These are phyloP conservation scores for Capra hircus DNA, from an alignment of 2,113 vertebrate genomes.

Conservation along the genomic window DNA sequence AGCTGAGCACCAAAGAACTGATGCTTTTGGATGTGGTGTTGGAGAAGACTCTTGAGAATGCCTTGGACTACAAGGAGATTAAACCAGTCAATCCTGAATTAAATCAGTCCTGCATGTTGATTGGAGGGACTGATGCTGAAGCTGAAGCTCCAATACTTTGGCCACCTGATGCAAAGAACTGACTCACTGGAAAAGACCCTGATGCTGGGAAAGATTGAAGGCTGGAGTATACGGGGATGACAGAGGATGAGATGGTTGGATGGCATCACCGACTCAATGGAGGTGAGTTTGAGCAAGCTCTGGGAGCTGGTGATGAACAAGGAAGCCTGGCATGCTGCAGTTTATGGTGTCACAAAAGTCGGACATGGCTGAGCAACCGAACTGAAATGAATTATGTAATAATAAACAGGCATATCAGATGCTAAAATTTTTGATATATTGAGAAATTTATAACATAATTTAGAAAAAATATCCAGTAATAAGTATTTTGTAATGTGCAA, in stretches of 20 bases:
- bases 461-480: background rate
- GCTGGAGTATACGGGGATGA: background rate
- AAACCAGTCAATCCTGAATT: background rate
- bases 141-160: background rate
- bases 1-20: background rate
- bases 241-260: background rate
- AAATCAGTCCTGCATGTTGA: background rate
- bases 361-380: fast-evolving
- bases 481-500: background rate
- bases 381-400: background rate
- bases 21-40: background rate
- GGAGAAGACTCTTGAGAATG: background rate
- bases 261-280: background rate
- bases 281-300: background rate
- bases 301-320: background rate
- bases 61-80: background rate
- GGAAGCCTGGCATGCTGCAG: background rate
- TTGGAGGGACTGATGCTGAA: background rate
- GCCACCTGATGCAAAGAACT: background rate
- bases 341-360: background rate
- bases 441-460: background rate
- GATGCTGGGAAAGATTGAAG: background rate
- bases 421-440: background rate
- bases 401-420: background rate
- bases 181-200: background rate